Base-by-base conservation (phyloP, 2,888 invertebrate species). In the Liopterus haemorrhoidalis region DNA sequence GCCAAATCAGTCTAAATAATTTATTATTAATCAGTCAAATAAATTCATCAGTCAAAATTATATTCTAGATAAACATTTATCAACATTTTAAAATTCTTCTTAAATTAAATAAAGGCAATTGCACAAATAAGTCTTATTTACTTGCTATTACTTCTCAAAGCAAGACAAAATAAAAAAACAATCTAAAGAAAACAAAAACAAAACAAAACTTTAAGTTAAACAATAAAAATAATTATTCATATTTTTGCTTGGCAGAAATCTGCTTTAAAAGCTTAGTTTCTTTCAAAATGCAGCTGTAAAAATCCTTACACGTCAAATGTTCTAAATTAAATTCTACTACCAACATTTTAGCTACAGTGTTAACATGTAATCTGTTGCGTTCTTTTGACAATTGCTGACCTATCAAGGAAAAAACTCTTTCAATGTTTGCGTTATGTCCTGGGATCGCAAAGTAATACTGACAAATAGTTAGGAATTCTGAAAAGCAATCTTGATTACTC, bases 191-290 rank as follows among this genome's bases (percentile, higher is more conserved):
- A n/a, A n/a, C n/a, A n/a, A n/a, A n/a, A n/a, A n/a, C n/a, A n/a
- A n/a, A n/a, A n/a, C n/a, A n/a, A n/a, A n/a, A n/a, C n/a, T n/a
- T n/a, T n/a, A n/a, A n/a, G n/a, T n/a, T n/a, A n/a, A n/a, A n/a
- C n/a, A n/a, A n/a, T n/a, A n/a, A n/a, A n/a, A n/a, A n/a, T n/a
- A n/a, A n/a, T n/a, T 33, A 39, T 39, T 24, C 9, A 35, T 42
- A 42, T 42, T 42, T 42, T 33, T 42, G 22, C 16, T 42, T 42
- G 20, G 31, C 31, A 40, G 41, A 40, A 40, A 30, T 21, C 30
- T 28, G 41, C 41, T 40, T 40, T 40, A 40, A 40, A 40, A 40
- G 41, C 30, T 40, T 18, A 40, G 41, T 40, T 40, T 31, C 41
- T 42, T 42, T 42, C 32, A 32, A 42, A 35, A 42, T 42, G 22